A percentile compares a stretch with the other conserved stretches of the same genome.
Evolutionary conservation across 2,797 vertebrate genomes (phyloP).

Genomic region (Salarias fasciatus): DNA sequence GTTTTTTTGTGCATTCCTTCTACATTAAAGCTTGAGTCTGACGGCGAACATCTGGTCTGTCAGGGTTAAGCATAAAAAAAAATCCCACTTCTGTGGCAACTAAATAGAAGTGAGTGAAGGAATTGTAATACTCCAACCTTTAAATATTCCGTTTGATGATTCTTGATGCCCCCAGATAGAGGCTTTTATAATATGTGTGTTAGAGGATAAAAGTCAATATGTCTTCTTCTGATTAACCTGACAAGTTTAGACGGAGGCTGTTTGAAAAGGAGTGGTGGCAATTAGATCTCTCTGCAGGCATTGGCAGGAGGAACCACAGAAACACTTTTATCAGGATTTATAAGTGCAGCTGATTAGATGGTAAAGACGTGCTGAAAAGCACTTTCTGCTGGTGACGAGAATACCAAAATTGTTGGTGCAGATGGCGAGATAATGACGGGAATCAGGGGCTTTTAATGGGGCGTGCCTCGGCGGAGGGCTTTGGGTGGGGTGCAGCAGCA

Average conservation of each 20-base stretch:
- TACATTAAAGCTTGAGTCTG: too few relatives aligned
- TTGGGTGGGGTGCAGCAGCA: too few relatives aligned
- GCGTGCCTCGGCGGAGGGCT: too few relatives aligned
- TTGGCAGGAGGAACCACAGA: background rate
- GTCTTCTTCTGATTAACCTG: conserved; percentile 28
- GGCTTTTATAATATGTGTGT: conserved; percentile 15
- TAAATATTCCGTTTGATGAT: conserved; percentile 34
- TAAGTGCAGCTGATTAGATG: background rate
- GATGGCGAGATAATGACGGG: background rate
- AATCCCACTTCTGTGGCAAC: background rate
- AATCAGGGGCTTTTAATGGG: too few relatives aligned
- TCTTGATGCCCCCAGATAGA: conserved; percentile 8
- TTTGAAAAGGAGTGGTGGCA: background rate
- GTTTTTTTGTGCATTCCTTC: too few relatives aligned
- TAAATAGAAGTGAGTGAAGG: background rate
- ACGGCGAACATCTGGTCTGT: too few relatives aligned
- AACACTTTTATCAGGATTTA: conserved; percentile 15
- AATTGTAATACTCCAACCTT: conserved; percentile 24
- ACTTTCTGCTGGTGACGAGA: background rate
- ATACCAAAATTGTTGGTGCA: background rate
- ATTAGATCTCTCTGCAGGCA: conserved; percentile 1
- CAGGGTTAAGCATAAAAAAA: too few relatives aligned
- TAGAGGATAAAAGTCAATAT: conserved; percentile 35
- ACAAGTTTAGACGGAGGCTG: conserved; percentile 21
- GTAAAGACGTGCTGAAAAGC: conserved; percentile 8